These are phyloP conservation scores for Rhabdomys dilectus DNA, from an alignment of 2,113 vertebrate species.

Conservation along the genomic window DNA sequence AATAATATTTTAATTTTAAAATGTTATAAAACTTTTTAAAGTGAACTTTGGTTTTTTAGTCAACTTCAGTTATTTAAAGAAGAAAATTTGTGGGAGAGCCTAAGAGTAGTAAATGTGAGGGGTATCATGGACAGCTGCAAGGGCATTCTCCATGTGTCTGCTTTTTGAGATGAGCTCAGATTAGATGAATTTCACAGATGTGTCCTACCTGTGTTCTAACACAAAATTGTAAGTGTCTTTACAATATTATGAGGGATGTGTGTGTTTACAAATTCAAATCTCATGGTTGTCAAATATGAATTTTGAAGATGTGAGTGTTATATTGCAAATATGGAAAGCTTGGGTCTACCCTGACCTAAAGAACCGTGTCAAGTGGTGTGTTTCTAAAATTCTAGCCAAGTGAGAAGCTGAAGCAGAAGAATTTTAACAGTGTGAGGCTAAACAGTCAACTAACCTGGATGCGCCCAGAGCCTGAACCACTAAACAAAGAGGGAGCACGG, in stretches of 20 bases:
- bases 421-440: background rate
- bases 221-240: background rate
- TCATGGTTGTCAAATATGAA: background rate
- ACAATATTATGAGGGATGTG: background rate
- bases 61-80: background rate
- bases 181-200: background rate
- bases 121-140: background rate
- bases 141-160: background rate
- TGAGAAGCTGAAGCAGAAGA: background rate
- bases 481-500: no score
- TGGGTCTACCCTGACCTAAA: background rate
- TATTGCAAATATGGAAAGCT: background rate
- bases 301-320: background rate
- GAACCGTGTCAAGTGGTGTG: background rate
- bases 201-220: background rate
- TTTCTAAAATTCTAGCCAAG: background rate
- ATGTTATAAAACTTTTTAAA: background rate
- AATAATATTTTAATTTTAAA: background rate
- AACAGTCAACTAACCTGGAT: no score
- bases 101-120: background rate
- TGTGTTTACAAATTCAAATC: background rate
- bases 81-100: background rate
- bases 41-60: slow-evolving; percentile 29
- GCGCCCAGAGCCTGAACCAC: no score
- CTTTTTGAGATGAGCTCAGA: background rate